These are phyloP conservation scores for Galbula dea DNA, from an alignment of 2,113 vertebrate species.

Conservation along the genomic window DNA sequence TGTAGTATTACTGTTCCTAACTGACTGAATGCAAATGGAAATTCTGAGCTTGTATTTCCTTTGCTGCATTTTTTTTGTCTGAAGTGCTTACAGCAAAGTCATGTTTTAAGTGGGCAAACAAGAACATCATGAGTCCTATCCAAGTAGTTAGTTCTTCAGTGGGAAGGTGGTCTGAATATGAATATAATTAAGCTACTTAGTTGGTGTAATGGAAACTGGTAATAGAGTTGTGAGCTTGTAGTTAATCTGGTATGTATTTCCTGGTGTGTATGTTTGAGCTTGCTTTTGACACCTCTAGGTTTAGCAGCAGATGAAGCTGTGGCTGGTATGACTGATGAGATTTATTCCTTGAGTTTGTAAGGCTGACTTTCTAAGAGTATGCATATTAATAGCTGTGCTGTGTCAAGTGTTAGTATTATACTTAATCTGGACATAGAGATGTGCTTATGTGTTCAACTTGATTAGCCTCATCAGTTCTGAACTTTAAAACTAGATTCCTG, in stretches of 20 bases:
- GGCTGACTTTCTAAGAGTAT: neutral
- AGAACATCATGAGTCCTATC: neutral
- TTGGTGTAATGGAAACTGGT: neutral
- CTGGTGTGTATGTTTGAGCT: neutral
- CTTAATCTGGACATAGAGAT: neutral
- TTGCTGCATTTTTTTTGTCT: neutral
- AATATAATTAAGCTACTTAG: neutral
- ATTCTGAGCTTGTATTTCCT: neutral
- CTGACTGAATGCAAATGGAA: neutral
- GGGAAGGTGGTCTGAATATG: neutral
- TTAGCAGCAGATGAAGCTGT: neutral
- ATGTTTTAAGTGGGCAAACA: neutral
- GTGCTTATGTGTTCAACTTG: neutral
- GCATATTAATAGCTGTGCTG: rapidly evolving
- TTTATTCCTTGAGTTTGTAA: neutral
- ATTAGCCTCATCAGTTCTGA: neutral
- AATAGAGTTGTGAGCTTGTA: neutral
- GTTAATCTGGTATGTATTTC: neutral
- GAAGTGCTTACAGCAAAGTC: neutral
- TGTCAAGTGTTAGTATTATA: neutral
- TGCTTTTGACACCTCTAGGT: neutral
- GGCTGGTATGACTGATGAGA: neutral
- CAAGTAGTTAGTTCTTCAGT: neutral
- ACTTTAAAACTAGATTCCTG: neutral
- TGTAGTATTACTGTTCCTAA: neutral